Evolutionary conservation across 2,113 vertebrate genomes (phyloP).

Genomic region (Channa maculata): DNA sequence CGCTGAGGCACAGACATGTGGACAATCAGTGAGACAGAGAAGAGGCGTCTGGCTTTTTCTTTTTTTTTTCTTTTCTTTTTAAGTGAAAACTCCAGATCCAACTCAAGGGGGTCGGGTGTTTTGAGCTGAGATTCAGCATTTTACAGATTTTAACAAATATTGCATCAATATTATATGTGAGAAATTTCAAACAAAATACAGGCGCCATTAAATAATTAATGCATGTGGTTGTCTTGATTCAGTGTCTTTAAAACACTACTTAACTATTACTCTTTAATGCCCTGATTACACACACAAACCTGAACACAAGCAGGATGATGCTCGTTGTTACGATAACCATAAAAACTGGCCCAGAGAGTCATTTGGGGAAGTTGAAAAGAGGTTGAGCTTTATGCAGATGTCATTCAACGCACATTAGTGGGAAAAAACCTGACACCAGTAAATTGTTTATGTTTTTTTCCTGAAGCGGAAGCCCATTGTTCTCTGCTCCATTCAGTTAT

Average conservation of each 20-base stretch:
- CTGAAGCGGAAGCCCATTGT: constrained; percentile 10
- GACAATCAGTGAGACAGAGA: constrained; percentile 66
- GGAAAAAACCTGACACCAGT: not conserved
- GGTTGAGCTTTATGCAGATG: not conserved
- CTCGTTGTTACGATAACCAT: not conserved
- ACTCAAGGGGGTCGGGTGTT: not conserved
- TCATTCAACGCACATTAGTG: not conserved
- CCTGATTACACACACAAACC: not conserved
- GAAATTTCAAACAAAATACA: not conserved
- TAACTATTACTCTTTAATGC: not conserved
- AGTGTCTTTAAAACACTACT: not conserved
- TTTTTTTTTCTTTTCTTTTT: constrained; percentile 4
- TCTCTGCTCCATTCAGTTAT: not conserved
- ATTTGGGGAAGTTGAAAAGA: not conserved
- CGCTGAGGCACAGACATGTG: constrained; percentile 48
- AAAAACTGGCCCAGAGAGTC: not conserved
- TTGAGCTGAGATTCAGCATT: not conserved
- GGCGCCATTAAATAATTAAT: not conserved
- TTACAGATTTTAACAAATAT: not conserved
- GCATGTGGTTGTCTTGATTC: not conserved
- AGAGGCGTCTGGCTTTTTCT: not conserved
- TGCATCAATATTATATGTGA: not conserved
- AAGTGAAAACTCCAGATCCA: constrained; percentile 20
- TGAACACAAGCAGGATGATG: not conserved
- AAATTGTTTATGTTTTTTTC: constrained; percentile 10